Conservation (phyloP, 2,113 vertebrate genomes). For the Tetraodon nigroviridis region DNA sequence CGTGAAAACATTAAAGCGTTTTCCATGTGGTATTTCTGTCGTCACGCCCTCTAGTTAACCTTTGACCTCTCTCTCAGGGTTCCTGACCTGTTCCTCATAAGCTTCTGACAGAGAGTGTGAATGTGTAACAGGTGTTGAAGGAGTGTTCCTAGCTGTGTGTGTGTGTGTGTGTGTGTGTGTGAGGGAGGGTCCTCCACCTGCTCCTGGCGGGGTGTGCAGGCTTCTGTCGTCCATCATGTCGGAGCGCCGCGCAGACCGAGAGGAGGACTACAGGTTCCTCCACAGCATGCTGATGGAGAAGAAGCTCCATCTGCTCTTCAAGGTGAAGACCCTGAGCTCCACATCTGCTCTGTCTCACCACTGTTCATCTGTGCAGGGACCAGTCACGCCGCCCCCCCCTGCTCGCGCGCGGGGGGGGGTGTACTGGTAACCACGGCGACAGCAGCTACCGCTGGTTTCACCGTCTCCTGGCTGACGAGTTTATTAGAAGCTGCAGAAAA, state of each 20-base stretch:
- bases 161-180: not conserved
- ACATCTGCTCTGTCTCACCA: too few relatives aligned
- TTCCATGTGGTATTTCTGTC: not conserved
- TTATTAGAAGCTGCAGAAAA: not conserved
- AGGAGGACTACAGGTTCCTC: constrained; percentile 73
- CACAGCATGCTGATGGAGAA: constrained; percentile 72
- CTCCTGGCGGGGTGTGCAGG: constrained; percentile 39
- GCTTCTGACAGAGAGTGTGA: constrained; percentile 8
- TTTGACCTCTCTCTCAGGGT: constrained; percentile 8
- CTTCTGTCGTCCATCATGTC: constrained; percentile 53
- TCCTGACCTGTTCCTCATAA: constrained; percentile 9
- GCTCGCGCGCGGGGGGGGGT: too few relatives aligned
- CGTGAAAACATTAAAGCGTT: not conserved
- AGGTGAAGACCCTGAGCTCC: constrained; percentile 35
- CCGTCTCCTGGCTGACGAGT: not conserved
- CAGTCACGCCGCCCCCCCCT: too few relatives aligned
- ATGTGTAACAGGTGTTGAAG: constrained; percentile 19
- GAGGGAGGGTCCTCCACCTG: not conserved
- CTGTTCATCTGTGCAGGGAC: too few relatives aligned
- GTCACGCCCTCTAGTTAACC: constrained; percentile 22
- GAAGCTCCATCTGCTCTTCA: constrained; percentile 72
- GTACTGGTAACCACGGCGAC: too few relatives aligned
- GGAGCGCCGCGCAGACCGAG: constrained; percentile 52
- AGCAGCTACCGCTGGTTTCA: too few relatives aligned
- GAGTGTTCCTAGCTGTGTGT: constrained; percentile 9